Base-by-base conservation (phyloP, 2,113 vertebrate genomes). In the Anthoscopus minutus region DNA sequence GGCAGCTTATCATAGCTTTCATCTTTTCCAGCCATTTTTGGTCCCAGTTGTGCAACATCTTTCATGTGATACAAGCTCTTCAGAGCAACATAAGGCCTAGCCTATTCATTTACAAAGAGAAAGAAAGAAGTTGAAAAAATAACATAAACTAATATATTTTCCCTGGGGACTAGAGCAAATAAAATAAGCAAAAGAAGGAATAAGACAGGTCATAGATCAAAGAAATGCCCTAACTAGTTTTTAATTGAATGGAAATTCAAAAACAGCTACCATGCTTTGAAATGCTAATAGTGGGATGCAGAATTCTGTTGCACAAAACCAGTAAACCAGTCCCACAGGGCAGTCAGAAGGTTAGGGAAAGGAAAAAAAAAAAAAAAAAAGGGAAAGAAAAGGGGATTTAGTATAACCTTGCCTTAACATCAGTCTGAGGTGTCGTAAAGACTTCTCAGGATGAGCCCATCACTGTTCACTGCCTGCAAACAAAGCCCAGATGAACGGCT, bases 281-380 rank as follows among this genome's bases (percentile, higher is more conserved):
- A 77, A 83, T 50, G 50, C 18, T 66, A 71, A 79, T 3, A 60
- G 14, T 12, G 14, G 21, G 15, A 65, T 35, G 18, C 6, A 86
- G n/a, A 38, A 15, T 79, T 58, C 16, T 24, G 13, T 35, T 56
- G 28, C 0, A 0, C 19, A 70, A 51, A 90, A 86, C 7, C 35
- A 81, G 37, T 74, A 51, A 90, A 86, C 7, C 35, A 84, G 37
- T 74, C 48, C 45, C 42, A 45, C 2, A 45, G 16, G 20, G 58
- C 11, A 71, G 35, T 25, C 44, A 71, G 66, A 76, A 88, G n/a
- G 19, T 66, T 54, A 73, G 24, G 3, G 0, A 10, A 48, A 73
- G n/a, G n/a, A n/a, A n/a, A n/a, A n/a, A 54, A 1, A 11, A 44
- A 1, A 9, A 28, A n/a, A 1, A 17, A 51, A 1, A 12, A 25